These are phyloP conservation scores for Anguilla marmorata DNA, from an alignment of 2,797 vertebrate species.

Conservation along the genomic window DNA sequence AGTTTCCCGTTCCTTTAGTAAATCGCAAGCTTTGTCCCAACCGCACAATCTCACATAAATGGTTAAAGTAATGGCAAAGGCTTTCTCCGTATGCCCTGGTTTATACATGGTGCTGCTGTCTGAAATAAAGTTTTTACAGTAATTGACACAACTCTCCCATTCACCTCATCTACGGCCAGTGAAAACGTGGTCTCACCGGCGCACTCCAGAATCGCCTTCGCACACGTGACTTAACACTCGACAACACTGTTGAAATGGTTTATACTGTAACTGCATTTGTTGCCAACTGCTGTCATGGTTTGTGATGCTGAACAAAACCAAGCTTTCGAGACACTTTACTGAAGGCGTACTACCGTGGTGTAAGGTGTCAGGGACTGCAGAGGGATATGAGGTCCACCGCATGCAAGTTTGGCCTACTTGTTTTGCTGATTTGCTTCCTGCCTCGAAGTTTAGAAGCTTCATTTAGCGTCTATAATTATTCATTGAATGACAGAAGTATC, in stretches of 20 bases:
- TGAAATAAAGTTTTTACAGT: too few relatives aligned
- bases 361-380: neutral
- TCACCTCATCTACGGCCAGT: neutral
- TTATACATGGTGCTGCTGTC: neutral
- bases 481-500: neutral
- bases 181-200: neutral
- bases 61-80: too few relatives aligned
- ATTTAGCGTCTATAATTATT: neutral
- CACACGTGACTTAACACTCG: neutral
- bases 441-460: too few relatives aligned
- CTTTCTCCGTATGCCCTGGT: too few relatives aligned
- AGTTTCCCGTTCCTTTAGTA: neutral
- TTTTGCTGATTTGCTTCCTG: neutral
- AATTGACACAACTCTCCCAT: neutral
- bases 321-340: conserved; percentile 23
- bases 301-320: conserved; percentile 47
- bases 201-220: neutral
- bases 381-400: neutral
- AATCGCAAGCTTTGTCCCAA: neutral
- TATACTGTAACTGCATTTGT: conserved; percentile 11
- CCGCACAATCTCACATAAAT: too few relatives aligned
- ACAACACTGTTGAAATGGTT: conserved; percentile 48
- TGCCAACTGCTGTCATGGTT: conserved; percentile 45
- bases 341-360: neutral
- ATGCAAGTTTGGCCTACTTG: neutral